Percentiles rank a stretch among this genome's conserved stretches.
These are phyloP conservation scores for Lontra canadensis DNA, from an alignment of 2,113 vertebrate genomes.

Conservation along the genomic window DNA sequence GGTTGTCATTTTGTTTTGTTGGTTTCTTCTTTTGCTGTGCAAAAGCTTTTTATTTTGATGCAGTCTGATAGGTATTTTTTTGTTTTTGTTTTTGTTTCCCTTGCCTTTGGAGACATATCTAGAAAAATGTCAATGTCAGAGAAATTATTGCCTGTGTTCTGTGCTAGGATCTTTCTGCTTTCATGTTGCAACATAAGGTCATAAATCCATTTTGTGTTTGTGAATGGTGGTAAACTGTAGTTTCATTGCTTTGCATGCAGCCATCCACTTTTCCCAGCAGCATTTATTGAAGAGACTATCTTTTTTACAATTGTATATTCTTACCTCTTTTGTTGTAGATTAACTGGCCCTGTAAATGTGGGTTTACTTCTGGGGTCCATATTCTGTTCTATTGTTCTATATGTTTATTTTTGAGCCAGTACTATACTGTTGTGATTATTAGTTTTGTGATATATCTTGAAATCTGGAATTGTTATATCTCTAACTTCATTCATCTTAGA, in stretches of 20 bases:
- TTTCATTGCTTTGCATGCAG: neutral
- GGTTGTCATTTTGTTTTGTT: neutral
- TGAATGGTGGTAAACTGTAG: neutral
- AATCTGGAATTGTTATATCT: neutral
- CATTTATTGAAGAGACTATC: too few relatives aligned
- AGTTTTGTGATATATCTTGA: neutral
- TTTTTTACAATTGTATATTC: too few relatives aligned
- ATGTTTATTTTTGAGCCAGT: neutral
- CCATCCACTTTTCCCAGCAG: too few relatives aligned
- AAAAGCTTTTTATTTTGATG: neutral
- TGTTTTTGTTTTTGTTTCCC: too few relatives aligned
- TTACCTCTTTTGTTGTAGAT: neutral
- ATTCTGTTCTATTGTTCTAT: neutral
- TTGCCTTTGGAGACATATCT: neutral
- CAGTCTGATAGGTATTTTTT: too few relatives aligned
- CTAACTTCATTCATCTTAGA: neutral
- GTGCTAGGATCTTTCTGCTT: neutral
- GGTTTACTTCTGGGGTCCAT: neutral
- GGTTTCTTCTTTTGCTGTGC: neutral
- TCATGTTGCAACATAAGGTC: neutral
- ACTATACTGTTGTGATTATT: neutral
- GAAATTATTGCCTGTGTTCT: neutral
- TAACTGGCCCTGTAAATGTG: neutral
- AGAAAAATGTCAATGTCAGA: neutral
- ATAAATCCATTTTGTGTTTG: neutral